These are phyloP conservation scores for Oncorhynchus keta DNA, from an alignment of 2,113 vertebrate genomes.

Conservation along the genomic window DNA sequence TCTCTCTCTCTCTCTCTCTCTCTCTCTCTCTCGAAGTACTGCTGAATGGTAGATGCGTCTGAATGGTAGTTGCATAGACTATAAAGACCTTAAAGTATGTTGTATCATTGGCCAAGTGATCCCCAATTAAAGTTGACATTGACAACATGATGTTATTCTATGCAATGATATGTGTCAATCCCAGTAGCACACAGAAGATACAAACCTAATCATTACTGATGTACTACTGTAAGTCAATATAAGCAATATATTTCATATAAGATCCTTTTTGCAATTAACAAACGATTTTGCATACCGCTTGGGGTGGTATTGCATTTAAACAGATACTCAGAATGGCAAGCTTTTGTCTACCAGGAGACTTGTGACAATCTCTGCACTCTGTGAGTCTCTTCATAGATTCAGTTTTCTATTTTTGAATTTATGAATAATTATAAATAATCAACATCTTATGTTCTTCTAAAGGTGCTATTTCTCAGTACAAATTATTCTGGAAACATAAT, in stretches of 20 bases:
- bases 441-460: conserved; percentile 14
- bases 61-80: no score
- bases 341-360: not conserved
- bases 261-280: not conserved
- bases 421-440: conserved; percentile 12
- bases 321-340: not conserved
- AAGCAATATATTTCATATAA: not conserved
- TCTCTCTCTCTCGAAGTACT: no score
- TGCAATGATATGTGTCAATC: not conserved
- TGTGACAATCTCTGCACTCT: not conserved
- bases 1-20: no score
- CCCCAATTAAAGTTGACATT: no score
- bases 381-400: not conserved
- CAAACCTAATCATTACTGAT: not conserved
- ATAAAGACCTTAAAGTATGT: not conserved
- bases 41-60: no score
- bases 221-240: not conserved
- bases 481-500: conserved; percentile 3
- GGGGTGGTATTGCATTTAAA: no score
- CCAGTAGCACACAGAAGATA: not conserved
- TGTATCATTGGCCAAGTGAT: no score
- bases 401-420: conserved; percentile 8
- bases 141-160: not conserved
- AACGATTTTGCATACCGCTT: not conserved
- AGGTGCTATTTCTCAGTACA: not conserved